phyloP scores from a whole-genome alignment of 2,113 vertebrate genomes.

The Lipophrys pholis region DNA sequence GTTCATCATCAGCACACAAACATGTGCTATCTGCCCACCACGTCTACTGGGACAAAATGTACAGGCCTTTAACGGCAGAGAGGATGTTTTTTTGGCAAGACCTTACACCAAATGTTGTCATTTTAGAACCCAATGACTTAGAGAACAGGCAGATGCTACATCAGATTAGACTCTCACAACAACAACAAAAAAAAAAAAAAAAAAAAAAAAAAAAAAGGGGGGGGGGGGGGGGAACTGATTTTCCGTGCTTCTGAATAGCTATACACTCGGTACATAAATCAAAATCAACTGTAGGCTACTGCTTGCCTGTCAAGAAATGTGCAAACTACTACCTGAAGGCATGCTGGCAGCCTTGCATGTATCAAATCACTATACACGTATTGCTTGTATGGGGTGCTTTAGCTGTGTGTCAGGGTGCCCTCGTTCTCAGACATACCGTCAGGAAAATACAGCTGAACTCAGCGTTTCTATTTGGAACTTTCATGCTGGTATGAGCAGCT shows the following conservation, averaged over 20 bases:
- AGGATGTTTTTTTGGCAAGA: conserved; percentile 3
- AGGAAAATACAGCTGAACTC: conserved; percentile 44
- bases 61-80: background rate
- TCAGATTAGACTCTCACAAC: conserved; percentile 2
- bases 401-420: conserved; percentile 37
- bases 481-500: conserved; percentile 48
- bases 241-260: conserved; percentile 4
- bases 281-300: conserved; percentile 26
- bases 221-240: too few species aligned
- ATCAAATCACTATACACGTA: conserved; percentile 31
- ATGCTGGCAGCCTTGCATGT: conserved; percentile 21
- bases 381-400: conserved; percentile 29
- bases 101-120: conserved; percentile 1
- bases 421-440: conserved; percentile 52
- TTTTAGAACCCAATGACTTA: conserved; percentile 1
- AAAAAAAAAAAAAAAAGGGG: conserved; percentile 13
- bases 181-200: conserved; percentile 10
- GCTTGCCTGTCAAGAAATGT: conserved; percentile 33
- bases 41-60: conserved; percentile 27
- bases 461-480: conserved; percentile 46
- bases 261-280: conserved; percentile 25
- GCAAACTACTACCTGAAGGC: conserved; percentile 23
- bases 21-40: background rate
- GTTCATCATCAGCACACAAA: conserved; percentile 39
- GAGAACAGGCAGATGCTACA: background rate